Conservation (phyloP, 2,113 vertebrate species). For the Oryzias woworae region DNA sequence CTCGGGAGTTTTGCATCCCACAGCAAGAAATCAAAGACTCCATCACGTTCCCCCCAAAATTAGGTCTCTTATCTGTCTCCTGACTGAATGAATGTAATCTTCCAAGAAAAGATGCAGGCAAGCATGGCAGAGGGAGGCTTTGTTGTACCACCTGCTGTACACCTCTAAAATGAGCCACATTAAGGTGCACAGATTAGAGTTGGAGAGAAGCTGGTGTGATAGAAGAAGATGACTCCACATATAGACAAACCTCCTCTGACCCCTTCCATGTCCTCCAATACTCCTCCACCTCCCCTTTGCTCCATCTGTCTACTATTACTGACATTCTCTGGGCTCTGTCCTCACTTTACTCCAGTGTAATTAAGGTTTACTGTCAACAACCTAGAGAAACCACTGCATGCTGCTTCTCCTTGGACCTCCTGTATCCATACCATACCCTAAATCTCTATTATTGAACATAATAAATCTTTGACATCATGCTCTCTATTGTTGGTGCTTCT, state of each 20-base stretch:
- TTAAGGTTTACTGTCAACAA: constrained; percentile 76
- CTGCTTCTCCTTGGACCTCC: constrained; percentile 55
- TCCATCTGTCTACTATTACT: constrained; percentile 75
- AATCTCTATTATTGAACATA: background rate
- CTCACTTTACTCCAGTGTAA: constrained; percentile 65
- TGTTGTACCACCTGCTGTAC: constrained; percentile 2
- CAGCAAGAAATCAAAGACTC: background rate
- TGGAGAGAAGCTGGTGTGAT: background rate
- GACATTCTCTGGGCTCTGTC: constrained; percentile 56
- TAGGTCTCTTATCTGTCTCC: background rate
- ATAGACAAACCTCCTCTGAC: constrained; percentile 19
- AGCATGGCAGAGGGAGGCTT: background rate
- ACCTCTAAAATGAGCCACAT: background rate
- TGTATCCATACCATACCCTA: background rate
- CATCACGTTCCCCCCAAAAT: background rate
- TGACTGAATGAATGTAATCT: background rate
- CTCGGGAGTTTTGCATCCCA: constrained; percentile 55
- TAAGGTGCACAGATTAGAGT: background rate
- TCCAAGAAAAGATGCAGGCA: background rate
- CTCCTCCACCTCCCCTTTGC: constrained; percentile 14
- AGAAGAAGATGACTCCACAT: background rate
- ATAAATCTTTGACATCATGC: background rate
- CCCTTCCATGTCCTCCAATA: background rate
- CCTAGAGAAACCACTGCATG: constrained; percentile 65
- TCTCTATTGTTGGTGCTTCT: constrained; percentile 12